These are phyloP conservation scores for sheep (Ovis aries) DNA, from an alignment of 2,113 vertebrate species.

Conservation along the genomic window DNA sequence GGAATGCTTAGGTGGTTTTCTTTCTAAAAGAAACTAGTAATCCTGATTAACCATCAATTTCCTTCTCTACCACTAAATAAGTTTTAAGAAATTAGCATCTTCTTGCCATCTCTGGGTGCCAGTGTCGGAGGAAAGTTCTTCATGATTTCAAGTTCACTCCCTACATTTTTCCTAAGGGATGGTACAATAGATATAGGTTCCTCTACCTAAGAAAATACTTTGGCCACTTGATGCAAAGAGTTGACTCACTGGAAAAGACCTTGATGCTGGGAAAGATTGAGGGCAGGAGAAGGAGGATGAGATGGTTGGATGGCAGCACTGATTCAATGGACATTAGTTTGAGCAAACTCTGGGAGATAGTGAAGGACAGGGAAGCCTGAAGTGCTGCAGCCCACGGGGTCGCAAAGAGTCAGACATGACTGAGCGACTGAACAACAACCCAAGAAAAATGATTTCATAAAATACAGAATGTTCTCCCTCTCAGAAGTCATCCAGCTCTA, in stretches of 20 bases:
- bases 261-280: background rate
- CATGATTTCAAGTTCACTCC: background rate
- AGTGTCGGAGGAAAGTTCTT: background rate
- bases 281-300: background rate
- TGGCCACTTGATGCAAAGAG: background rate
- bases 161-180: background rate
- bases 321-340: background rate
- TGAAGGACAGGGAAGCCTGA: background rate
- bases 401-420: background rate
- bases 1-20: background rate
- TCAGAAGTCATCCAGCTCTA: background rate
- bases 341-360: background rate
- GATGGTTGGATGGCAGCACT: background rate
- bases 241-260: background rate
- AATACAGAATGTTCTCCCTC: background rate
- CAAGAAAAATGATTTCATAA: background rate
- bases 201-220: background rate
- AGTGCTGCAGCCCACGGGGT: background rate
- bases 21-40: background rate
- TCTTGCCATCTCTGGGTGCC: background rate
- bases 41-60: background rate
- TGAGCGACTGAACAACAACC: background rate
- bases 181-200: background rate
- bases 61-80: background rate
- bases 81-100: background rate